These are phyloP conservation scores for Stercorarius parasiticus DNA, from an alignment of 2,113 vertebrate genomes.

Conservation along the genomic window DNA sequence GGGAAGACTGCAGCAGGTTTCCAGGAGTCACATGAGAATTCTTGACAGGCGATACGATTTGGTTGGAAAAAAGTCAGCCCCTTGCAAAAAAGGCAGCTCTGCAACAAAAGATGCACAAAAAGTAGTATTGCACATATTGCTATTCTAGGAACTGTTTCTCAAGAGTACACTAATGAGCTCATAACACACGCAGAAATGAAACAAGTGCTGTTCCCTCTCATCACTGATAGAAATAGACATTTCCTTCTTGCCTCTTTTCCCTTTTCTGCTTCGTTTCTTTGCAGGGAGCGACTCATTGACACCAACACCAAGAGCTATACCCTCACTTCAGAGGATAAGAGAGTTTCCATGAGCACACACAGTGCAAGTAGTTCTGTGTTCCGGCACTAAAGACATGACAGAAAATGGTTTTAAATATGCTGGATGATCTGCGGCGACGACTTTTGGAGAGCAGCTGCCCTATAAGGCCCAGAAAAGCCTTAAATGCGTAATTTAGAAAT, in stretches of 20 bases:
- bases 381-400: not conserved
- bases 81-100: conserved; percentile 30
- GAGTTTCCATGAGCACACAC: not conserved
- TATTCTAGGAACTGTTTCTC: not conserved
- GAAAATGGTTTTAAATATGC: not conserved
- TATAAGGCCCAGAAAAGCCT: not conserved
- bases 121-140: not conserved
- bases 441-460: not conserved
- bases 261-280: not conserved
- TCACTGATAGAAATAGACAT: not conserved
- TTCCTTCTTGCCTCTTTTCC: not conserved
- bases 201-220: not conserved
- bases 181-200: not conserved
- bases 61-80: not conserved
- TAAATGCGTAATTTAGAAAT: not conserved
- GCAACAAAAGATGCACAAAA: conserved; percentile 18
- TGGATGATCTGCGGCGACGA: not conserved
- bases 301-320: not conserved
- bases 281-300: not conserved
- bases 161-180: not conserved
- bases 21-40: not conserved
- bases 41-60: not conserved
- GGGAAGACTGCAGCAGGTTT: not conserved
- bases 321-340: not conserved
- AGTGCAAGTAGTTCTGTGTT: not conserved